Evolutionary conservation across 2,113 vertebrate species (phyloP).

Genomic region (Panthera leo): DNA sequence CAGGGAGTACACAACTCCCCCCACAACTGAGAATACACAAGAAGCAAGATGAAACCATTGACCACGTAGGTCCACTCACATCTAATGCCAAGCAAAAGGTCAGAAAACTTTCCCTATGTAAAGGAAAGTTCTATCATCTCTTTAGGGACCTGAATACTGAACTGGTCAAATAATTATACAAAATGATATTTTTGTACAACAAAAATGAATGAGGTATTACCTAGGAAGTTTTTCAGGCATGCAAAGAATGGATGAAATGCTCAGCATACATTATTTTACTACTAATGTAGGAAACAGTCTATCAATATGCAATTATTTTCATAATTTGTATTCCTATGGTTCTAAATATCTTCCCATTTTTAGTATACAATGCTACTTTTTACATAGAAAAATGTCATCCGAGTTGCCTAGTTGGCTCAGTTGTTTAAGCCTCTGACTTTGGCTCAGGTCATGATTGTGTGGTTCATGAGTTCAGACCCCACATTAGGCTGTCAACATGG

Average conservation of each 20-base stretch:
- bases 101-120: background rate
- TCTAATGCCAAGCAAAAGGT: background rate
- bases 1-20: background rate
- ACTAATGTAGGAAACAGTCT: background rate
- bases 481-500: too few relatives aligned
- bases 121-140: background rate
- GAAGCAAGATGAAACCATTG: background rate
- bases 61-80: background rate
- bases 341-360: background rate
- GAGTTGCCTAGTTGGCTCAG: too few relatives aligned
- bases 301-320: background rate
- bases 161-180: background rate
- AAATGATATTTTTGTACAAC: background rate
- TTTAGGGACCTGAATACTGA: background rate
- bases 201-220: background rate
- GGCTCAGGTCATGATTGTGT: too few relatives aligned
- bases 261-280: background rate
- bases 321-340: background rate
- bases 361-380: background rate
- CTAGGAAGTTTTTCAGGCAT: background rate
- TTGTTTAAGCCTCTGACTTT: too few relatives aligned
- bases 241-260: background rate
- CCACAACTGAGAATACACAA: background rate
- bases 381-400: background rate
- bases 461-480: too few relatives aligned